Percentiles rank a stretch among this genome's conserved stretches.
Conservation (phyloP, 2,113 vertebrate species). For the Pagrus major region DNA sequence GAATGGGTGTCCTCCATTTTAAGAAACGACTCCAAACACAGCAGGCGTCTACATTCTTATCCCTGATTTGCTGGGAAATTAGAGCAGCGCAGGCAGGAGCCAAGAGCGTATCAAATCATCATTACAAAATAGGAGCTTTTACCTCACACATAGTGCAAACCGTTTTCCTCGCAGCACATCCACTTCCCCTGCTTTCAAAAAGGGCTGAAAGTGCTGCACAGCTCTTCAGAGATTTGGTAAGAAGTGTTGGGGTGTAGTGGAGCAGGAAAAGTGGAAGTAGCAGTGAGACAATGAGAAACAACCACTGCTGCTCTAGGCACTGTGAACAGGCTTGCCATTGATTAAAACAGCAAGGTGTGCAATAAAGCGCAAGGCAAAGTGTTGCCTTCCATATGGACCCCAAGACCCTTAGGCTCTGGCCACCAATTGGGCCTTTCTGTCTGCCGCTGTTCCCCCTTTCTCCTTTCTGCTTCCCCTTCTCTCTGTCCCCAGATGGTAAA, state of each 20-base stretch:
- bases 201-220: slow-evolving; percentile 54
- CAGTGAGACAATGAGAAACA: slow-evolving; percentile 80
- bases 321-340: slow-evolving; percentile 89
- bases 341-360: slow-evolving; percentile 90
- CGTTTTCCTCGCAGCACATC: slow-evolving; percentile 28
- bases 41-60: slow-evolving; percentile 58
- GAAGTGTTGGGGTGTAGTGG: slow-evolving; percentile 66
- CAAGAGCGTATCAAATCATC: slow-evolving; percentile 70
- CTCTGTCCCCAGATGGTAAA: slow-evolving; percentile 97
- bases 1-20: slow-evolving; percentile 66
- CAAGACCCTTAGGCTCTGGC: slow-evolving; percentile 89
- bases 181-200: slow-evolving; percentile 30
- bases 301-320: slow-evolving; percentile 80
- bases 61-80: slow-evolving; percentile 64
- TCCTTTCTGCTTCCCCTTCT: slow-evolving; percentile 75
- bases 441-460: slow-evolving; percentile 66
- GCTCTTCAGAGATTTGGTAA: slow-evolving; percentile 66
- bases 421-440: slow-evolving; percentile 88
- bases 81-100: slow-evolving; percentile 65
- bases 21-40: slow-evolving; percentile 64
- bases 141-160: slow-evolving; percentile 52
- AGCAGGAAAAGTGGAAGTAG: slow-evolving; percentile 69
- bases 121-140: slow-evolving; percentile 57
- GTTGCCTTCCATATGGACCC: slow-evolving; percentile 93
- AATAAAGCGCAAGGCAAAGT: slow-evolving; percentile 85